phyloP scores from a whole-genome alignment of 1,140 invertebrate species.

The Drosophila pseudoananassae region DNA sequence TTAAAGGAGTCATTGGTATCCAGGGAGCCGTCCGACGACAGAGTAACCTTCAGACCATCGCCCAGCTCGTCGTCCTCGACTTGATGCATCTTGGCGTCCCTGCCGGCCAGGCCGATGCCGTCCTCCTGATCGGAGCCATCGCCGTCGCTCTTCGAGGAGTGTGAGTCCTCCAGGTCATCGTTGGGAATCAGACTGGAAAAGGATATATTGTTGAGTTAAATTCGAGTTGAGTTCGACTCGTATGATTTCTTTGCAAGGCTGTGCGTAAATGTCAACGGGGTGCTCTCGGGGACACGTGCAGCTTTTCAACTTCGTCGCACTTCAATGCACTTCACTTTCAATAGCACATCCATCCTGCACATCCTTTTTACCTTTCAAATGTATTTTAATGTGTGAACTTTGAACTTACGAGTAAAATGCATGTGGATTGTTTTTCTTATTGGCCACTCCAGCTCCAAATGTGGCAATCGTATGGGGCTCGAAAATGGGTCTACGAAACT shows the following conservation, averaged over 20 bases:
- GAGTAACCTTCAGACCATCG: constrained; percentile 79
- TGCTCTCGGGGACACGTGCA: constrained; percentile 39
- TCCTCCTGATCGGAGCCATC: constrained; percentile 85
- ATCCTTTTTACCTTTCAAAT: not conserved
- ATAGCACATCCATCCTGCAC: not conserved
- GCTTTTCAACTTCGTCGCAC: constrained; percentile 9
- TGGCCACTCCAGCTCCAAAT: constrained; percentile 86
- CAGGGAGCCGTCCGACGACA: constrained; percentile 69
- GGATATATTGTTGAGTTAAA: constrained; percentile 1
- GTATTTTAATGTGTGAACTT: not conserved
- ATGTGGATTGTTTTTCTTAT: constrained; percentile 85
- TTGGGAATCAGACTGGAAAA: constrained; percentile 72
- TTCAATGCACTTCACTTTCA: not conserved
- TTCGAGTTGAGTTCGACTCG: not conserved
- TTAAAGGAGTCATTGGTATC: constrained; percentile 80
- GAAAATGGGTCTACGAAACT: constrained; percentile 92
- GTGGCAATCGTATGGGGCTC: constrained; percentile 88
- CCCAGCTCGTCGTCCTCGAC: constrained; percentile 84
- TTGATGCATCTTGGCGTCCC: constrained; percentile 53
- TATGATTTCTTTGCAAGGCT: constrained; percentile 21
- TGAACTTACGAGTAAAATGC: constrained; percentile 89
- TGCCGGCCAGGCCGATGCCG: constrained; percentile 33
- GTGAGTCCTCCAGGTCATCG: constrained; percentile 87
- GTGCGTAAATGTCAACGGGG: constrained; percentile 18
- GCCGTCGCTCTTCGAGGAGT: constrained; percentile 90